Percentiles rank a stretch among this genome's conserved stretches.
These are phyloP conservation scores for Ceratosolen fusciceps DNA, from an alignment of 1,140 invertebrate species.

Conservation along the genomic window DNA sequence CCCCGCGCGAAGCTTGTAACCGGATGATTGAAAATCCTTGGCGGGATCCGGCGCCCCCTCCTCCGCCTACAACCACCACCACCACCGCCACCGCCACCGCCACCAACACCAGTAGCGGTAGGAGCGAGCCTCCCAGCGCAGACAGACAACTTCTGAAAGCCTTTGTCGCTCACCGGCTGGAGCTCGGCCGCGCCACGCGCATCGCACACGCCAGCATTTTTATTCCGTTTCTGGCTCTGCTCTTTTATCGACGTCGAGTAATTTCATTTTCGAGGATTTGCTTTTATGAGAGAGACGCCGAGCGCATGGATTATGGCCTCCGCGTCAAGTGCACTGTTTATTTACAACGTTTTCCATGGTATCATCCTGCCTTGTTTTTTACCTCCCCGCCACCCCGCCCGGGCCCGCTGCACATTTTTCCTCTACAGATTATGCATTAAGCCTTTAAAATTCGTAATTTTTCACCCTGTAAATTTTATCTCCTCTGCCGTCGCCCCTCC, in stretches of 20 bases:
- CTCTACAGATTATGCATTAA: neutral
- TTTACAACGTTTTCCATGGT: neutral
- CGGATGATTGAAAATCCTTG: conserved; percentile 48
- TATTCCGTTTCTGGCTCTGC: neutral
- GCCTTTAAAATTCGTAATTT: neutral
- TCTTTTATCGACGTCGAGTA: conserved; percentile 11
- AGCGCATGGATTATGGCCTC: neutral
- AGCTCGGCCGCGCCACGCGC: too few relatives aligned
- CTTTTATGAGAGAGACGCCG: conserved; percentile 19
- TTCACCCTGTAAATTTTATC: neutral
- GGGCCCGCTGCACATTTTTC: too few relatives aligned
- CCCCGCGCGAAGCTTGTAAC: too few relatives aligned
- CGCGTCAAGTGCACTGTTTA: conserved; percentile 20
- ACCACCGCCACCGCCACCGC: too few relatives aligned
- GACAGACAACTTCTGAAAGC: conserved; percentile 38
- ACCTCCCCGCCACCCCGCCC: too few relatives aligned
- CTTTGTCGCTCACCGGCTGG: neutral
- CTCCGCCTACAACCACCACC: neutral
- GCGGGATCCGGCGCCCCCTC: conserved; percentile 17
- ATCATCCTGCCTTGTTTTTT: neutral
- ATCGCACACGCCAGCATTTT: too few relatives aligned
- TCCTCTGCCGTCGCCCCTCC: too few relatives aligned
- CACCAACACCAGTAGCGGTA: too few relatives aligned
- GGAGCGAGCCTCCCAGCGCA: too few relatives aligned
- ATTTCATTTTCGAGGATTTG: conserved; percentile 32